Evolutionary conservation across 2,888 invertebrate genomes (phyloP), one percentile per base, ranked within the genome.

Genomic region (Noctua janthe): DNA sequence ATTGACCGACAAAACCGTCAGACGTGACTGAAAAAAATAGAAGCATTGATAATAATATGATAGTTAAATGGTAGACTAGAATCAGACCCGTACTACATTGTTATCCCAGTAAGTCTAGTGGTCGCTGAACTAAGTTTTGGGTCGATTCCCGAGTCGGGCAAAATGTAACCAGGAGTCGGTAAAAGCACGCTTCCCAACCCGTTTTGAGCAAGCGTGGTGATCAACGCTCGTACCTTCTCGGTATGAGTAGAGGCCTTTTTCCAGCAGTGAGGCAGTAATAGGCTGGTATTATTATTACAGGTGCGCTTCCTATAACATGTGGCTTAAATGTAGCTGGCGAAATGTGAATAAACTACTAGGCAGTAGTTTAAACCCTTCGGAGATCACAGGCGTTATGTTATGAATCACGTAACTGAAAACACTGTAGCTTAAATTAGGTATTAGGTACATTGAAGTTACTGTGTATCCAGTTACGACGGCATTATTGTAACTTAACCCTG

Each of bases 1-100:
- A 88, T 88, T 88, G 87, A 88, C 89, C 87, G 79, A 88, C 64
- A 76, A 85, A 89, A 54, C 43, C 80, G 66, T 4, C 20, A 13
- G 47, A 76, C 88, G 88, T 89, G 75, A 89, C 89, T 35, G 47
- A 13, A 70, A 62, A 76, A 80, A 79, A 69, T 35, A 35, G 15
- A 75, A 59, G 20, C 35, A 47, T 51, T 69, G 78, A 69, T 11
- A 47, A 66, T 20, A 29, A 66, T 20, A 29, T 51, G 23, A 47
- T 69, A 43, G n/a, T n/a, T 64, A 43, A 64, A n/a, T 15, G 7
- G 13, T 67, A 66, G 39, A 43, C 13, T 23, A 43, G 13, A 15
- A 29, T 62, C 29, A 29, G n/a, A 7, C 15, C 7, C 7, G 62
- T 62, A 15, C 62, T 62, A 1, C 29, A 29, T 62, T 29, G 62